These are phyloP conservation scores for Tetranychus cinnabarinus DNA, from an alignment of 1,140 invertebrate species.

Conservation along the genomic window DNA sequence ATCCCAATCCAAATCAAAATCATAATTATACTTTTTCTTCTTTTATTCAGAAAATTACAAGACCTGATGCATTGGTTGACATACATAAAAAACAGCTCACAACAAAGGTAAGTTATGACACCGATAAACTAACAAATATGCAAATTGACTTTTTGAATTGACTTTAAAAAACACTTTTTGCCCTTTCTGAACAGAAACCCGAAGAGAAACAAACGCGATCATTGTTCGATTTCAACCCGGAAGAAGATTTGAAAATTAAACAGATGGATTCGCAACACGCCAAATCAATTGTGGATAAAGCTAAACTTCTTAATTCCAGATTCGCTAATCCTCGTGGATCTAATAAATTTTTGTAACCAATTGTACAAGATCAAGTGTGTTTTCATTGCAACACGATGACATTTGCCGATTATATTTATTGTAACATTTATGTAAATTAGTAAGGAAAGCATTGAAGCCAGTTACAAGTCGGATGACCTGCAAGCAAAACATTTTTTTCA, in stretches of 20 bases:
- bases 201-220: background rate
- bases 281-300: background rate
- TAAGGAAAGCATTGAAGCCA: too few relatives aligned
- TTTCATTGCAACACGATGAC: too few relatives aligned
- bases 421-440: too few relatives aligned
- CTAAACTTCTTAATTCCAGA: background rate
- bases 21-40: background rate
- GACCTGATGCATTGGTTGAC: background rate
- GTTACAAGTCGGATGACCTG: too few relatives aligned
- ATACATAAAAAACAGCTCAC: background rate
- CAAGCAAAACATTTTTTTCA: too few relatives aligned
- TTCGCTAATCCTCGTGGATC: background rate
- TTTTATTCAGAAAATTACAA: background rate
- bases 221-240: background rate
- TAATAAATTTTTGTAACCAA: too few relatives aligned
- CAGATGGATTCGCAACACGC: background rate
- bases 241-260: background rate
- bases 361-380: too few relatives aligned
- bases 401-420: too few relatives aligned
- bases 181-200: background rate
- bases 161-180: too few relatives aligned
- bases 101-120: too few relatives aligned
- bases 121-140: too few relatives aligned
- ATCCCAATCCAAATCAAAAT: background rate
- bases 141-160: too few relatives aligned